Evolutionary conservation across 2,888 invertebrate species (phyloP).

Genomic region (Endotricha flammealis): DNA sequence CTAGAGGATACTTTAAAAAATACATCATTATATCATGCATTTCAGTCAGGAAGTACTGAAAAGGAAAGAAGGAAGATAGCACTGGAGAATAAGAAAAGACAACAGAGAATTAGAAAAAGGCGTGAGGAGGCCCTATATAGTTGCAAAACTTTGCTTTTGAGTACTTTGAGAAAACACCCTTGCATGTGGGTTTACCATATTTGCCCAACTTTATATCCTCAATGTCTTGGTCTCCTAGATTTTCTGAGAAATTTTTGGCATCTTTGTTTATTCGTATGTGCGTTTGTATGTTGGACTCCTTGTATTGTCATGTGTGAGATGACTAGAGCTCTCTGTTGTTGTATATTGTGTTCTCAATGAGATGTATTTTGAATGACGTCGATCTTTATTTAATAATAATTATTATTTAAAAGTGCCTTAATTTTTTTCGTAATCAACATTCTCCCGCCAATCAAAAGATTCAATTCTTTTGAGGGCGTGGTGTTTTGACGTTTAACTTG

Average conservation of each 20-base stretch:
- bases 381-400: background rate
- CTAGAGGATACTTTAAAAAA: constrained; percentile 34
- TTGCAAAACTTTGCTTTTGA: constrained; percentile 37
- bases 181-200: constrained; percentile 49
- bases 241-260: constrained; percentile 31
- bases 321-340: constrained; percentile 35
- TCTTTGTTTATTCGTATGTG: constrained; percentile 35
- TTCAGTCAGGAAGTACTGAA: constrained; percentile 34
- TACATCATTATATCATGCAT: constrained; percentile 24
- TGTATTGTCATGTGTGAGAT: constrained; percentile 43
- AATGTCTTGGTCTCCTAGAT: constrained; percentile 34
- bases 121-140: constrained; percentile 28
- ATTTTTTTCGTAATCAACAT: no score
- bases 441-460: no score
- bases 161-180: constrained; percentile 41
- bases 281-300: constrained; percentile 44
- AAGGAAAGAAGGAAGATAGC: constrained; percentile 25
- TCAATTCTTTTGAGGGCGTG: no score
- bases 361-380: background rate
- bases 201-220: constrained; percentile 47
- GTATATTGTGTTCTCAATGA: constrained; percentile 32
- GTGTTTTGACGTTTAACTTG: no score
- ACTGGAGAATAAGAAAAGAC: constrained; percentile 21
- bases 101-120: constrained; percentile 30
- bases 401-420: no score